Evolutionary conservation across 2,113 vertebrate genomes (phyloP), one percentile per base, ranked within the genome.

Genomic region (Apeltes quadracus): DNA sequence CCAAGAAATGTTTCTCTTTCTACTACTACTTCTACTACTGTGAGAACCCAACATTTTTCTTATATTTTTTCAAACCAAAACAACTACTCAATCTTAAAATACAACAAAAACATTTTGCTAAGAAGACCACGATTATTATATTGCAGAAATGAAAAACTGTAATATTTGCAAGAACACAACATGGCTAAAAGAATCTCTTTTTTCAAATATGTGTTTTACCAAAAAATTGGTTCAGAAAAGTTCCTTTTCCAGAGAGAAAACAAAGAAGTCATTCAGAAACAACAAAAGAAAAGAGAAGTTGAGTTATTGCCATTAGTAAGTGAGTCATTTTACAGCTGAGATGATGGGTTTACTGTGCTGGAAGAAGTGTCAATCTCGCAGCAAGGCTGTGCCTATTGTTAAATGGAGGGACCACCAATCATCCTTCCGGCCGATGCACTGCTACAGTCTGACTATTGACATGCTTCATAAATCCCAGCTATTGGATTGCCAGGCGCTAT

Each of bases 391-490:
- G 69, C 75, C 89, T 81, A 80, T 83, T 83, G 75, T 85, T 61
- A 54, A 73, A 4, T 72, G 43, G 73, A 81, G 65, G 79, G 79
- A 62, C 51, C 75, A 81, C 80, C 82, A 81, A 85, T 86, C 85
- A 78, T 79, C 58, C 61, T 11, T 53, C 62, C 32, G 14, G 67
- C 75, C 70, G 11, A 43, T 69, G 78, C 76, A 77, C 82, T 85
- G 86, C 88, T 89, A 79, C 79, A 83, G 83, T 85, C 81, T 76
- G 67, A 54, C 80, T 89, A 92, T 90, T 82, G 91, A 93, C 92
- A 87, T 76, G 79, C 83, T 89, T 89, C 87, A 92, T 91, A 89
- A 93, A 93, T 93, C 92, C 92, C 82, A 84, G 67, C 72, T 78
- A 87, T 84, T 89, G 87, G 88, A 90, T 90, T 84, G 78, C 84